Evolutionary conservation across 2,888 invertebrate species (phyloP).

Genomic region (Octodonta nipae): DNA sequence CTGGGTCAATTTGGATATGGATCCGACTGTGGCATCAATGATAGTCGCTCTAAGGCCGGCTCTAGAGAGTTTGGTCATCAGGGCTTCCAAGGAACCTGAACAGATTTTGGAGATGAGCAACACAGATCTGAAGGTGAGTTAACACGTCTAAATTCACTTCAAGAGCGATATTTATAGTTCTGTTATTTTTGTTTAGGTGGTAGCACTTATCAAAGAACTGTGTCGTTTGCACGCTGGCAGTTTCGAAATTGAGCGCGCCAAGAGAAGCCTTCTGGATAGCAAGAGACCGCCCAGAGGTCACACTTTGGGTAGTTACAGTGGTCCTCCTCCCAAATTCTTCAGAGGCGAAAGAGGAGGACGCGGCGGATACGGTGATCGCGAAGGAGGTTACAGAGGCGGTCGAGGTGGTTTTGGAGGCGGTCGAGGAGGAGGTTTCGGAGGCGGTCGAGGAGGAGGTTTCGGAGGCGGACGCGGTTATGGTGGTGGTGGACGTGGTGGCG

Average conservation of each 20-base stretch:
- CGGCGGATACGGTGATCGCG: constrained; percentile 9
- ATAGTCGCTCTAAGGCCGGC: constrained; percentile 80
- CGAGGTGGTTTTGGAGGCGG: constrained; percentile 15
- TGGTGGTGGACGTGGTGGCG: constrained; percentile 14
- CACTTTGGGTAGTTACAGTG: constrained; percentile 26
- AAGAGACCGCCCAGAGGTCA: constrained; percentile 41
- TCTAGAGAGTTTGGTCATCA: constrained; percentile 69
- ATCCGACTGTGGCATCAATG: constrained; percentile 61
- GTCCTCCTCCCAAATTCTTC: constrained; percentile 35
- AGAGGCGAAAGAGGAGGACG: constrained; percentile 20
- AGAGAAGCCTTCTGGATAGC: constrained; percentile 38
- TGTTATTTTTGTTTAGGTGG: constrained; percentile 37
- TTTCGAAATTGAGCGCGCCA: constrained; percentile 47
- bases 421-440: constrained; percentile 14
- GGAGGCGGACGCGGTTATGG: constrained; percentile 11
- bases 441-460: constrained; percentile 10
- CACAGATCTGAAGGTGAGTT: constrained; percentile 47
- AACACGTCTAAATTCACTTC: constrained; percentile 1
- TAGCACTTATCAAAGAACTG: constrained; percentile 57
- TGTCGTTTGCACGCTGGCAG: constrained; percentile 69
- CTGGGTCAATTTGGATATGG: constrained; percentile 86
- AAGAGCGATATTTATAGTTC: not conserved
- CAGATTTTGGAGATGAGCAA: constrained; percentile 51
- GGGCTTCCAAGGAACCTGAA: constrained; percentile 69
- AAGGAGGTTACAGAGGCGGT: constrained; percentile 9